These are phyloP conservation scores for Falco rusticolus DNA, from an alignment of 2,797 vertebrate genomes.

Conservation along the genomic window DNA sequence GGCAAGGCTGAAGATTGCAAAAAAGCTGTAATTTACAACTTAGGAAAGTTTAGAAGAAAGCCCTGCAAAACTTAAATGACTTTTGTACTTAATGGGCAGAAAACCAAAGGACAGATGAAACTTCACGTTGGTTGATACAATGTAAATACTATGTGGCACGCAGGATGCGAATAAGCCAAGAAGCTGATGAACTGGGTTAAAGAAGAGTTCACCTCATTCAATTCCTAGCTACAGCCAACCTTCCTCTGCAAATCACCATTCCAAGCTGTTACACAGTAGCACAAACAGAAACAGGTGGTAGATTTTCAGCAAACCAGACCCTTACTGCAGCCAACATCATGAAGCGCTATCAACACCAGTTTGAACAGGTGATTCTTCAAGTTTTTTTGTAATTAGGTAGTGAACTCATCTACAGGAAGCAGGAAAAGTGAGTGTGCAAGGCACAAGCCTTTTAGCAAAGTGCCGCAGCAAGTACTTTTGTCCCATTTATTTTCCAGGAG, in stretches of 20 bases:
- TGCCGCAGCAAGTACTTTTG: background rate
- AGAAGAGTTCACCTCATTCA: background rate
- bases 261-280: background rate
- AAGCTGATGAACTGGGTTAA: background rate
- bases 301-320: background rate
- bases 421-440: background rate
- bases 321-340: background rate
- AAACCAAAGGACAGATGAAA: conserved; percentile 50
- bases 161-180: background rate
- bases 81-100: conserved; percentile 39
- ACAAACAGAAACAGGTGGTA: background rate
- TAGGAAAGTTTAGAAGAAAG: background rate
- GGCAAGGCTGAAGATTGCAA: conserved; percentile 39
- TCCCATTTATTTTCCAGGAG: conserved; percentile 54
- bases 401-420: background rate
- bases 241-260: background rate
- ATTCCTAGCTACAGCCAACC: background rate
- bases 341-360: background rate
- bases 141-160: background rate
- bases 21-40: conserved; percentile 21
- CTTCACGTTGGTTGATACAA: background rate
- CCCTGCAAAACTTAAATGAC: background rate
- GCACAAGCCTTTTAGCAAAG: background rate
- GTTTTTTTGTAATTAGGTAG: background rate
- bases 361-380: background rate